Base-by-base conservation (phyloP, 2,888 invertebrate species). In the Pyralis farinalis region DNA sequence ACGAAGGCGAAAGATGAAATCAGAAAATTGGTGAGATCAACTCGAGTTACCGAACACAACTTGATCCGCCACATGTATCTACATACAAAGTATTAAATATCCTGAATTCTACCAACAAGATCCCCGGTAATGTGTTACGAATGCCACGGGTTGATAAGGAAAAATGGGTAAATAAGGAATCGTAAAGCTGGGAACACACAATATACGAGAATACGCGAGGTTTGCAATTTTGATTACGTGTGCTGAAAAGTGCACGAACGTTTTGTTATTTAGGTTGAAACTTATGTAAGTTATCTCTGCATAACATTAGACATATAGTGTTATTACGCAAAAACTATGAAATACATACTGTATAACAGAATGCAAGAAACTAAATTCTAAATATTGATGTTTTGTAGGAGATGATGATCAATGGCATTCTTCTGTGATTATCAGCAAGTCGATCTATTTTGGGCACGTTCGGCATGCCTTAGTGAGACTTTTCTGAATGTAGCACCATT, bases 131-230 rank as follows among this genome's bases (percentile, higher is more conserved):
- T 76, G 76, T 79, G 83, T 77, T 71, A 72, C 69, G 84, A 85
- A 83, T 85, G 86, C 76, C 63, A 66, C 64, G 62, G 70, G 63
- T 70, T 81, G 84, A 87, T 87, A 85, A 86, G 83, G 81, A 84
- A 84, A 84, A 85, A 78, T 81, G 78, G 73, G 75, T 83, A 84
- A 85, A 87, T 84, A 86, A 81, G 76, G 75, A 79, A 68, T 74
- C 64, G 68, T 71, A 32, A 16, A 22, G 38, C 32, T 5, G 12
- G 2, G 32, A 10, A 9, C 32, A 32, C 32, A 32, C 38, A 9
- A 2, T 6, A 9, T 9, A 11, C 10, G 29, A 30, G n/a, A 30
- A 4, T 11, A 2, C 6, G 10, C 29, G 9, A 9, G 29, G 8
- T 22, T 29, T 12, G 29, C 20, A 21, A 29, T 16, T 30, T n/a